Evolutionary conservation across 1,140 invertebrate species (phyloP).

Genomic region (Chlorops oryzae): DNA sequence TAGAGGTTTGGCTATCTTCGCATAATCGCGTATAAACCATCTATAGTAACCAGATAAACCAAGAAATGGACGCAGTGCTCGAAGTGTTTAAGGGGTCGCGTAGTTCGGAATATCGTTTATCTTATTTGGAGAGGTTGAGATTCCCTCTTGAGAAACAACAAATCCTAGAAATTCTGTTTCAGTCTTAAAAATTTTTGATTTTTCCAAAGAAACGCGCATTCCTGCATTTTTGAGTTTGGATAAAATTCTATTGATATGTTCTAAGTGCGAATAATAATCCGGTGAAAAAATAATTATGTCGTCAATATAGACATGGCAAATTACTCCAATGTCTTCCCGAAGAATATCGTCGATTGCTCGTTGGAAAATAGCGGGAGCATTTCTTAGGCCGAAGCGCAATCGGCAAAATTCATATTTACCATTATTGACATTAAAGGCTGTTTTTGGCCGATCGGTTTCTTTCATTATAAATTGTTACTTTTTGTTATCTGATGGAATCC

Average conservation of each 20-base stretch:
- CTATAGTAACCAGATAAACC: too few species aligned
- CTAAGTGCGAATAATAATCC: slow-evolving; percentile 20
- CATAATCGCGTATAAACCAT: too few species aligned
- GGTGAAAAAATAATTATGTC: slow-evolving; percentile 21
- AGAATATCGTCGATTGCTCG: too few species aligned
- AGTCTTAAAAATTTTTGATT: slow-evolving; percentile 22
- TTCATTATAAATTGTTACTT: too few species aligned
- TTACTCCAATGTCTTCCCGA: slow-evolving; percentile 12
- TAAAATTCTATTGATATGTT: slow-evolving; percentile 36
- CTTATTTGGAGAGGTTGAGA: slow-evolving; percentile 27
- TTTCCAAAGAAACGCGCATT: slow-evolving; percentile 17
- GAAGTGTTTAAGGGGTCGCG: too few species aligned
- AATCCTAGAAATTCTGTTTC: slow-evolving; percentile 24
- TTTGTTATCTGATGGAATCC: slow-evolving; percentile 27
- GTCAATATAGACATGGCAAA: slow-evolving; percentile 21
- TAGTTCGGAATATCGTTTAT: too few species aligned
- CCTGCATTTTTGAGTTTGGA: slow-evolving; percentile 21
- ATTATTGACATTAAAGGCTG: too few species aligned
- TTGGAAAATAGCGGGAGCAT: slow-evolving; percentile 23
- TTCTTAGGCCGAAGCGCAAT: slow-evolving; percentile 37
- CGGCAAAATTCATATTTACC: too few species aligned
- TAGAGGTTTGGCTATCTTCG: too few species aligned
- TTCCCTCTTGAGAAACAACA: too few species aligned
- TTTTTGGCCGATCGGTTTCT: slow-evolving; percentile 12
- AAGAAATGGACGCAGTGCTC: too few species aligned